Percentiles rank a stretch among this genome's conserved stretches.
These are phyloP conservation scores for Alauda arvensis DNA, from an alignment of 2,797 vertebrate genomes.

Conservation along the genomic window DNA sequence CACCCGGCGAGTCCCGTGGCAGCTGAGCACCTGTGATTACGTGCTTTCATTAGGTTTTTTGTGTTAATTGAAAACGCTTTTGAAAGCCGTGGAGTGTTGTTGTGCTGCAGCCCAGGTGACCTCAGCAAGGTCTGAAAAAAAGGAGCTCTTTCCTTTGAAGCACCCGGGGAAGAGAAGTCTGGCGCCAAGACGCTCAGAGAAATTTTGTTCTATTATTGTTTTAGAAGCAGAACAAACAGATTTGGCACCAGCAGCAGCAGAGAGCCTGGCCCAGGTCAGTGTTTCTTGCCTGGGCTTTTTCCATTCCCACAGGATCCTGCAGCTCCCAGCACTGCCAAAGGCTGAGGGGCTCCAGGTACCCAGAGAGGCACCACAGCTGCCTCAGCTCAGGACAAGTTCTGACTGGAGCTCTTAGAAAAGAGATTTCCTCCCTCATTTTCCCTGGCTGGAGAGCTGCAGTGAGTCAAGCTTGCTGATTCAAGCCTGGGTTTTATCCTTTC, in stretches of 20 bases:
- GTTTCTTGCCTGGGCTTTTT: background rate
- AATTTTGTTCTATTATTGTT: background rate
- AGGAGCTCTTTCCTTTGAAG: constrained; percentile 35
- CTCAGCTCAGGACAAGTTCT: fast-evolving
- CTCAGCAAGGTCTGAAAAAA: background rate
- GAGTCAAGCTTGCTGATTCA: background rate
- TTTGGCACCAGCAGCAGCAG: background rate
- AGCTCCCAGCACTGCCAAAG: background rate
- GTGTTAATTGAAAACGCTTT: constrained; percentile 52
- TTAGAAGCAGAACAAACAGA: background rate
- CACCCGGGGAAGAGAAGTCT: background rate
- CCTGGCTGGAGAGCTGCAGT: background rate
- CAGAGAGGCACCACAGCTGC: background rate
- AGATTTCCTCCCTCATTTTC: background rate
- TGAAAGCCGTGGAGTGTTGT: background rate
- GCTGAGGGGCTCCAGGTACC: background rate
- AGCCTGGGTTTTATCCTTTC: background rate
- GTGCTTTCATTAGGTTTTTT: background rate
- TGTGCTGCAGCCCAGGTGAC: background rate
- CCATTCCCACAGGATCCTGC: background rate
- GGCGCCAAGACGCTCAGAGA: background rate
- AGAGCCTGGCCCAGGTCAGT: background rate
- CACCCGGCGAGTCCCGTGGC: background rate
- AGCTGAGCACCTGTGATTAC: background rate
- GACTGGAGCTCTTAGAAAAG: background rate